Percentiles rank a stretch among this genome's conserved stretches.
These are phyloP conservation scores for Virgularia gustaviana DNA, from an alignment of 92 coral and sea anemone species.

Conservation along the genomic window DNA sequence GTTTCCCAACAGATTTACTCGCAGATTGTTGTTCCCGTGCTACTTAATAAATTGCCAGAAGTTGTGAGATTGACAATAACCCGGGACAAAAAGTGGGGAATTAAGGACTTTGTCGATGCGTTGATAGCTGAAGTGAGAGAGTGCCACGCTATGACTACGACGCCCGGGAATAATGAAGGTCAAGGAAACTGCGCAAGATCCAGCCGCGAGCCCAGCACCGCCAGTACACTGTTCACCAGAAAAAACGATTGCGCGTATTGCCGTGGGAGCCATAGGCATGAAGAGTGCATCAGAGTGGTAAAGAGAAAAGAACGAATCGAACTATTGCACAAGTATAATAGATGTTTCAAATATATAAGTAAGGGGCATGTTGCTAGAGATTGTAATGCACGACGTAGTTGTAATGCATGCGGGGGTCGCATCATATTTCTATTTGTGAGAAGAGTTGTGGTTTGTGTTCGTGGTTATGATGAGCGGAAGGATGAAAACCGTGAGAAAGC, in stretches of 20 bases:
- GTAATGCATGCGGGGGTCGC: conserved; percentile 46
- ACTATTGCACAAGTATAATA: conserved; percentile 32
- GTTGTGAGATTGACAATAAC: conserved; percentile 51
- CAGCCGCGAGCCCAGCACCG: background rate
- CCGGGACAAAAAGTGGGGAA: conserved; percentile 40
- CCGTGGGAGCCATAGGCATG: conserved; percentile 37
- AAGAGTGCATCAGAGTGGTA: conserved; percentile 39
- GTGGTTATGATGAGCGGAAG: background rate
- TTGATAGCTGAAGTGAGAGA: conserved; percentile 49
- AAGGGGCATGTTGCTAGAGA: conserved; percentile 49
- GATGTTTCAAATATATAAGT: conserved; percentile 48
- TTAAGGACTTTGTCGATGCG: conserved; percentile 24
- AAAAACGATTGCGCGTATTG: conserved; percentile 41
- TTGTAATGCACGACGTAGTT: conserved; percentile 22
- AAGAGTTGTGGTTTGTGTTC: background rate
- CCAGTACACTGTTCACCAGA: conserved; percentile 11
- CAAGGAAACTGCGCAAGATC: background rate
- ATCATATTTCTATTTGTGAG: conserved; percentile 51
- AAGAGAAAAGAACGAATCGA: conserved; percentile 26
- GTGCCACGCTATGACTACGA: conserved; percentile 30
- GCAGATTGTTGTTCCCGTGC: conserved; percentile 47
- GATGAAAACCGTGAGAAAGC: too few species aligned
- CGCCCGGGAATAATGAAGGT: conserved; percentile 12
- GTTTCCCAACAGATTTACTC: conserved; percentile 47
- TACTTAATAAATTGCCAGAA: conserved; percentile 52